A percentile compares a stretch with the other conserved stretches of the same genome.
Conservation (phyloP, 1,140 invertebrate genomes). For the Pygmarrhopalites habei region DNA sequence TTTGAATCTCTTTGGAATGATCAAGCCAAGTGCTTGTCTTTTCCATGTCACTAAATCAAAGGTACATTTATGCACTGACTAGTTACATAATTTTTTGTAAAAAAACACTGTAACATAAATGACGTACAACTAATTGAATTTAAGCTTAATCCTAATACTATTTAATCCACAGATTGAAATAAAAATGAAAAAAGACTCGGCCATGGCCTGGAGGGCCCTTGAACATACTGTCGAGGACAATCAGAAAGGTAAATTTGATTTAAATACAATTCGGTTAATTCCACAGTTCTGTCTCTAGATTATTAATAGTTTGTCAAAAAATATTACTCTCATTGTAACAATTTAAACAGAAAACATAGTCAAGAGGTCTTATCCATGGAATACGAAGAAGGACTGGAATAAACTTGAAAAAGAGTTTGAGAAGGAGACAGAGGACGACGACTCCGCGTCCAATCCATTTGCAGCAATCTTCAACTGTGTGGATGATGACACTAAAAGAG, state of each 20-base stretch:
- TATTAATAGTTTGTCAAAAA: too few species aligned
- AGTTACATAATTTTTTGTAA: too few species aligned
- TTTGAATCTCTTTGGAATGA: conserved; percentile 60
- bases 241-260: conserved; percentile 48
- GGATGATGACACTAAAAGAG: conserved; percentile 84
- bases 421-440: conserved; percentile 66
- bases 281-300: too few species aligned
- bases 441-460: conserved; percentile 87
- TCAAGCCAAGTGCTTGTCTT: conserved; percentile 60
- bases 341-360: too few species aligned
- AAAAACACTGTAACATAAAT: too few species aligned
- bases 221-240: conserved; percentile 59
- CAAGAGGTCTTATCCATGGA: conserved; percentile 63
- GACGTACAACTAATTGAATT: too few species aligned
- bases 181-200: conserved; percentile 71
- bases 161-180: conserved; percentile 86
- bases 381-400: conserved; percentile 70
- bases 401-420: conserved; percentile 73
- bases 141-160: neutral
- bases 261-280: too few species aligned
- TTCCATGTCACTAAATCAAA: conserved; percentile 67
- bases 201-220: conserved; percentile 63
- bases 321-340: too few species aligned
- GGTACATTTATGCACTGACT: too few species aligned
- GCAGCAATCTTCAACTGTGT: conserved; percentile 90